A percentile compares a stretch with the other conserved stretches of the same genome.
Conservation (phyloP, 2,113 vertebrate species). For the Gadus macrocephalus region DNA sequence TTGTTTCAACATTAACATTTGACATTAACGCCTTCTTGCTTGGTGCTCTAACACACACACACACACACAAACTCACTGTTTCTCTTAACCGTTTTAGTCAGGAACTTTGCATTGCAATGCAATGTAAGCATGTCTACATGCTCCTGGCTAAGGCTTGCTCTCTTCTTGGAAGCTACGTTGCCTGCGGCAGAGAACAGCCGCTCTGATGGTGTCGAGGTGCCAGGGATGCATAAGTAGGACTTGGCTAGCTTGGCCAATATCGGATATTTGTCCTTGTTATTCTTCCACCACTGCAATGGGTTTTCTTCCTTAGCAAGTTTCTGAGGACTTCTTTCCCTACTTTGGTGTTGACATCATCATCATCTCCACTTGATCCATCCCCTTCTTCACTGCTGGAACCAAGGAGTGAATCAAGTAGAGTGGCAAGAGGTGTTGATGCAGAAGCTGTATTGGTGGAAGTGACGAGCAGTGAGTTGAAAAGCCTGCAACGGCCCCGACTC, state of each 20-base stretch:
- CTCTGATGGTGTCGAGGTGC: slow-evolving; percentile 32
- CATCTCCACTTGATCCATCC: no score
- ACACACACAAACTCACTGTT: no score
- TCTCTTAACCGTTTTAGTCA: neutral
- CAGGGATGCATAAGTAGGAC: slow-evolving; percentile 13
- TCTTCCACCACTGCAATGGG: slow-evolving; percentile 18
- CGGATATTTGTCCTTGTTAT: slow-evolving; percentile 20
- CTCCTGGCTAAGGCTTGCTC: slow-evolving; percentile 24
- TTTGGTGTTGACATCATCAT: slow-evolving; percentile 25
- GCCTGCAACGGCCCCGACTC: slow-evolving; percentile 8
- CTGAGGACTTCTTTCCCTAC: slow-evolving; percentile 25
- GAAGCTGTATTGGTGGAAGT: no score
- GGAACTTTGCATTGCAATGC: slow-evolving; percentile 21
- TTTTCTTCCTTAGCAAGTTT: slow-evolving; percentile 25
- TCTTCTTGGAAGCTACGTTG: slow-evolving; percentile 31
- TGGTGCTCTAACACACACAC: no score
- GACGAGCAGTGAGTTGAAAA: no score
- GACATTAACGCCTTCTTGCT: no score
- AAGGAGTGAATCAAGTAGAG: no score
- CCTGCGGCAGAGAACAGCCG: slow-evolving; percentile 20
- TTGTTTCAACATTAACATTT: no score
- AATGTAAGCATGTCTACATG: slow-evolving; percentile 32
- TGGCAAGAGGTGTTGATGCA: no score
- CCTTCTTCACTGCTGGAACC: no score
- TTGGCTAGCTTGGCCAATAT: slow-evolving; percentile 16